Conservation (phyloP, 2,797 vertebrate species). For the Pitangus sulphuratus region DNA sequence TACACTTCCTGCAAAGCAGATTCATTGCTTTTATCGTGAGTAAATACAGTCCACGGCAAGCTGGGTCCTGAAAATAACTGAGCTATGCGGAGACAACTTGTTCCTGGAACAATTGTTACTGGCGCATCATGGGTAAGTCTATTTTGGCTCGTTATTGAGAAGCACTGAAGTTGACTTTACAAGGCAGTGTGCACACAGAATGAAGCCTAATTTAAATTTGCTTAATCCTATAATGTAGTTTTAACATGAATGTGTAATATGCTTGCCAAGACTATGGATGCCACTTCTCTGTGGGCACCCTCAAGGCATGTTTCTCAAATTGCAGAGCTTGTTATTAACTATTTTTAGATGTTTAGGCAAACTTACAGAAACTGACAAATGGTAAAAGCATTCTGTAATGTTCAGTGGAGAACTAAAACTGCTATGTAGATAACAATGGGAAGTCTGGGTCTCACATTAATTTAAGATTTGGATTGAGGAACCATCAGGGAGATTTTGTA, state of each 20-base stretch:
- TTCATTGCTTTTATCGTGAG: neutral
- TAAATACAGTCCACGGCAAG: slow-evolving; percentile 22
- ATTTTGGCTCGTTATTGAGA: slow-evolving; percentile 16
- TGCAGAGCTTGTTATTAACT: slow-evolving; percentile 47
- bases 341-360: slow-evolving; percentile 59
- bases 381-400: slow-evolving; percentile 21
- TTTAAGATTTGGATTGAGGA: neutral
- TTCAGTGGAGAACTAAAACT: neutral
- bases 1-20: slow-evolving; percentile 10
- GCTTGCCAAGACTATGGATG: slow-evolving; percentile 48
- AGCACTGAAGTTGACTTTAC: slow-evolving; percentile 58
- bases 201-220: slow-evolving; percentile 45
- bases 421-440: slow-evolving; percentile 8
- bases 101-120: slow-evolving; percentile 49
- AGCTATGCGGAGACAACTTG: slow-evolving; percentile 10
- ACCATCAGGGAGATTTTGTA: neutral
- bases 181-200: slow-evolving; percentile 53
- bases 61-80: slow-evolving; percentile 34
- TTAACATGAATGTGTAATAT: slow-evolving; percentile 33
- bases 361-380: slow-evolving; percentile 49
- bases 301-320: slow-evolving; percentile 47
- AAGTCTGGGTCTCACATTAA: slow-evolving; percentile 8
- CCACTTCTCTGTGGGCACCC: slow-evolving; percentile 55
- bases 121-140: slow-evolving; percentile 16
- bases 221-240: slow-evolving; percentile 52